Conservation (phyloP, 2,888 invertebrate genomes). For the Calameuta pallipes region DNA sequence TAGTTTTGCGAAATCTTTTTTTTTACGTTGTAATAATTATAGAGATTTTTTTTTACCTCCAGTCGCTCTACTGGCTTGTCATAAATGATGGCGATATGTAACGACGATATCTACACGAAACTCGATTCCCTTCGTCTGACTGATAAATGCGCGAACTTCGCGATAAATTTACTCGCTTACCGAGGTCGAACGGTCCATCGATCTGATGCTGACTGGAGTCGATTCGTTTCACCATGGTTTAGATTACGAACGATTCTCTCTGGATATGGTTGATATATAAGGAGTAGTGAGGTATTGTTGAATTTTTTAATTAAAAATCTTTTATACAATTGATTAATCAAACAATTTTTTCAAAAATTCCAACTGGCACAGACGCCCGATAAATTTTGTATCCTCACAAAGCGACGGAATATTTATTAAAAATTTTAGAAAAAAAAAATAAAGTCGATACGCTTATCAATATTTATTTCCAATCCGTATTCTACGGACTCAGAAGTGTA, state of each 20-base stretch:
- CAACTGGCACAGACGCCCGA: background rate
- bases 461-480: background rate
- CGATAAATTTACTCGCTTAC: background rate
- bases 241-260: background rate
- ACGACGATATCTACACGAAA: background rate
- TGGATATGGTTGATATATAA: background rate
- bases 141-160: background rate
- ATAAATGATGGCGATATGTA: background rate
- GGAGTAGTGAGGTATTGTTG: background rate
- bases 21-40: background rate
- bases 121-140: background rate
- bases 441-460: background rate
- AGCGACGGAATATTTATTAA: no score
- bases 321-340: background rate
- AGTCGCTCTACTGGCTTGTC: background rate
- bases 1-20: background rate
- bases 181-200: background rate
- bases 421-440: no score
- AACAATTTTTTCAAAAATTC: background rate
- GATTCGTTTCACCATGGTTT: background rate
- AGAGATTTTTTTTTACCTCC: background rate
- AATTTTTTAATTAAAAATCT: background rate
- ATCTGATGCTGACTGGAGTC: background rate
- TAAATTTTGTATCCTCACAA: background rate
- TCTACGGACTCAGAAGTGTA: background rate